phyloP scores from a whole-genome alignment of 2,797 vertebrate genomes.

The Cheracebus regulus region DNA sequence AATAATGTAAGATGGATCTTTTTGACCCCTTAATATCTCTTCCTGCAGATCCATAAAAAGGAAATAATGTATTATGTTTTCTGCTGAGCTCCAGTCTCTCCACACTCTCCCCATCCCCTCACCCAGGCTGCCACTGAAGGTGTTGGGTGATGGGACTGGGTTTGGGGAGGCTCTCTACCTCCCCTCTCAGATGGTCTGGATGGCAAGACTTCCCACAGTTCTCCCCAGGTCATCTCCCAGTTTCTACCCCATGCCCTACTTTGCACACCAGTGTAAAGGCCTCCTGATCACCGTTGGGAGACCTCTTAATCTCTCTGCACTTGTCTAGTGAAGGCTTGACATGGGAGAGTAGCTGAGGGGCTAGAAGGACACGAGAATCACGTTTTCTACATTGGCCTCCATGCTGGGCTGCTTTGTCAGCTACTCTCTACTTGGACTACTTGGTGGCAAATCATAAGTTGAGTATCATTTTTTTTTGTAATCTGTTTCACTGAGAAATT shows the following conservation, averaged over 20 bases:
- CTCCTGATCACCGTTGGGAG: neutral
- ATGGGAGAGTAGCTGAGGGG: neutral
- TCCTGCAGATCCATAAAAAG: neutral
- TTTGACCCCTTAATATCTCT: neutral
- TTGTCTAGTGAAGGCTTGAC: neutral
- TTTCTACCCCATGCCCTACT: neutral
- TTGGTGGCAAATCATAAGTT: neutral
- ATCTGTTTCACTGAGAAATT: constrained; percentile 18
- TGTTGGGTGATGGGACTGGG: too few relatives aligned
- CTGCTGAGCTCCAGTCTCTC: neutral
- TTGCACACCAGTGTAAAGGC: too few relatives aligned
- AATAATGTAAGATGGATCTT: neutral
- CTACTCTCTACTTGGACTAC: neutral
- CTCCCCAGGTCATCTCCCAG: neutral
- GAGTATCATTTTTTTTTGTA: neutral
- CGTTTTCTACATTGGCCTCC: neutral
- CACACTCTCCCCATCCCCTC: neutral
- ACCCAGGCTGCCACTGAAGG: neutral
- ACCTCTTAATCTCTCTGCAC: neutral
- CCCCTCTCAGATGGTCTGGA: neutral
- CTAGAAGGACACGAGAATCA: neutral
- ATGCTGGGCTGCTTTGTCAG: neutral
- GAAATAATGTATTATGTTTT: neutral
- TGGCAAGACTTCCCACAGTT: neutral
- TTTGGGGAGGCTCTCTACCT: neutral